These are phyloP conservation scores for Drosophila paramelanica DNA, from an alignment of 2,888 invertebrate species.

Conservation along the genomic window DNA sequence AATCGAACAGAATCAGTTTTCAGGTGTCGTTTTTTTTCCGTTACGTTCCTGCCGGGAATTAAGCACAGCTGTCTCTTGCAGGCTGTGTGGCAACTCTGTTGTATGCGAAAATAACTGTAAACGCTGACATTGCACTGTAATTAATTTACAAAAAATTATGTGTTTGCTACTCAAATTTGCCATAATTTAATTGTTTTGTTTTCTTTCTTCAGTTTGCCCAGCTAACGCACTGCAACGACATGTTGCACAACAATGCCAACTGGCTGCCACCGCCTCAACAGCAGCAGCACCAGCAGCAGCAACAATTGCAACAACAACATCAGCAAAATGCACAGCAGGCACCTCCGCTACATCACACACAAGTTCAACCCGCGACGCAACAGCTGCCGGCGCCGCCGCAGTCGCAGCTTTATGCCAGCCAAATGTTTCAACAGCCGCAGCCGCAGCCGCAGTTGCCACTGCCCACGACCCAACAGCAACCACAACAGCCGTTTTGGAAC, in stretches of 20 bases:
- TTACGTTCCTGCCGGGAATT: constrained; percentile 11
- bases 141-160: background rate
- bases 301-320: constrained; percentile 36
- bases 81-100: constrained; percentile 15
- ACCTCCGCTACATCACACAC: constrained; percentile 16
- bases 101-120: constrained; percentile 9
- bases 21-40: constrained; percentile 10
- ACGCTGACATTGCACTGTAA: background rate
- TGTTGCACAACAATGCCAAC: constrained; percentile 76
- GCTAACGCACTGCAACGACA: constrained; percentile 48
- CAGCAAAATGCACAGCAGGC: constrained; percentile 42
- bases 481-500: constrained; percentile 41
- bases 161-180: background rate
- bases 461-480: constrained; percentile 9
- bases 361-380: constrained; percentile 30
- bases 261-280: constrained; percentile 73
- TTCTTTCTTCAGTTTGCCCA: constrained; percentile 34
- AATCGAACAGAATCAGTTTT: constrained; percentile 14
- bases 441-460: constrained; percentile 10
- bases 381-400: constrained; percentile 44
- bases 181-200: background rate
- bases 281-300: constrained; percentile 51
- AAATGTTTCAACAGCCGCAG: constrained; percentile 60
- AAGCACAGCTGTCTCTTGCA: constrained; percentile 24
- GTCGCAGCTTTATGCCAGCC: constrained; percentile 55